A percentile compares a stretch with the other conserved stretches of the same genome.
Evolutionary conservation across 2,888 invertebrate species (phyloP).

Genomic region (Polydrusus pterygomalis): DNA sequence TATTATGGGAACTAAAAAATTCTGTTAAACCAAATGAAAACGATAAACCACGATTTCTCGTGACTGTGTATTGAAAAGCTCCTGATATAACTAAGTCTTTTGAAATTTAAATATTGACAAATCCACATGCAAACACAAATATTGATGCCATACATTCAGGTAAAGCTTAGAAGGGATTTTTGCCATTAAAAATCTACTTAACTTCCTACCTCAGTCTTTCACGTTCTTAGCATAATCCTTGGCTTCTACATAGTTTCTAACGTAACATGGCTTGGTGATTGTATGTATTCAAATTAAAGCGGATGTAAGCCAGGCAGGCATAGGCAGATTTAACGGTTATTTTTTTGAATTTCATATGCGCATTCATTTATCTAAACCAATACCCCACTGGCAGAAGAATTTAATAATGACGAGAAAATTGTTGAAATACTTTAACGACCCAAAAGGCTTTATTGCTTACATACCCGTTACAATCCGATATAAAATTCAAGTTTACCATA

Average conservation of each 20-base stretch:
- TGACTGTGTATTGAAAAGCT: not conserved
- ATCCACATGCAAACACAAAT: constrained; percentile 33
- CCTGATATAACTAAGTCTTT: constrained; percentile 2
- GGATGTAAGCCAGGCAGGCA: too few species aligned
- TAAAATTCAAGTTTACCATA: not conserved
- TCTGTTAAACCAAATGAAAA: too few species aligned
- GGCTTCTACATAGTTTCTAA: constrained; percentile 11
- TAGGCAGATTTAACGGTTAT: constrained; percentile 26
- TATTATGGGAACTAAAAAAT: too few species aligned
- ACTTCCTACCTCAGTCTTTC: constrained; percentile 23
- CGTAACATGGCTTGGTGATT: constrained; percentile 9
- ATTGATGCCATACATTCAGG: constrained; percentile 29
- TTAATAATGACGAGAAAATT: not conserved
- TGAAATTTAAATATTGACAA: constrained; percentile 16
- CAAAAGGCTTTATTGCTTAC: not conserved
- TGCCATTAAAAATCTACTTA: constrained; percentile 18
- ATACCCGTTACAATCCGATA: not conserved
- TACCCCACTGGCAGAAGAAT: not conserved
- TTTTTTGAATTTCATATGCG: not conserved
- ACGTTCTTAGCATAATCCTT: constrained; percentile 12
- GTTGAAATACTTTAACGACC: not conserved
- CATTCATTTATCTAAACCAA: not conserved
- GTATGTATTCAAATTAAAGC: constrained; percentile 19
- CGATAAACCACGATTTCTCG: too few species aligned
- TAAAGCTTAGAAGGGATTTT: constrained; percentile 25